Percentiles rank a stretch among this genome's conserved stretches.
Evolutionary conservation across 1,140 invertebrate genomes (phyloP).

Genomic region (Eueides isabella): DNA sequence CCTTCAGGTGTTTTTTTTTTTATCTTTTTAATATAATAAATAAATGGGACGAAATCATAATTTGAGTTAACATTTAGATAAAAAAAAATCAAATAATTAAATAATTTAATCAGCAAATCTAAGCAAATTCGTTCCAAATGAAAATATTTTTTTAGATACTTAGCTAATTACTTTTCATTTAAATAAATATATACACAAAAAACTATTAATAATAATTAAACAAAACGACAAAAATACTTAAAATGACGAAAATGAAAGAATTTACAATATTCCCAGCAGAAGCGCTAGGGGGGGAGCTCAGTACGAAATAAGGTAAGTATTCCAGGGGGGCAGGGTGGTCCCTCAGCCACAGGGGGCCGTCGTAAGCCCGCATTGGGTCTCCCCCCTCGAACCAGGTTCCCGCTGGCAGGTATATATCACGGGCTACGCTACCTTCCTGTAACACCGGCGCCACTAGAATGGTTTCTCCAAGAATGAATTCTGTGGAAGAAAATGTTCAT

Average conservation of each 20-base stretch:
- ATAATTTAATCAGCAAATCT: too few relatives aligned
- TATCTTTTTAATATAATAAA: too few relatives aligned
- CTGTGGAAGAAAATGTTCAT: constrained; percentile 69
- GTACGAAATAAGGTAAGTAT: constrained; percentile 85
- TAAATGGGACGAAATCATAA: too few relatives aligned
- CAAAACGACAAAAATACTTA: not conserved
- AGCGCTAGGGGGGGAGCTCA: not conserved
- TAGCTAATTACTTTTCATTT: too few relatives aligned
- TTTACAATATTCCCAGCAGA: not conserved
- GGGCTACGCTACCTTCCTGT: constrained; percentile 83
- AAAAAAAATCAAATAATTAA: too few relatives aligned
- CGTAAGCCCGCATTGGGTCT: constrained; percentile 65
- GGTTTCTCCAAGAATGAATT: constrained; percentile 91
- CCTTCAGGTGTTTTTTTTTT: too few relatives aligned
- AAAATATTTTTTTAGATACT: too few relatives aligned
- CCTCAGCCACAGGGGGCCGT: constrained; percentile 86
- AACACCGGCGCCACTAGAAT: constrained; percentile 94
- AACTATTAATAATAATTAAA: constrained; percentile 10
- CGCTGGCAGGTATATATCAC: constrained; percentile 90
- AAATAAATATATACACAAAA: not conserved
- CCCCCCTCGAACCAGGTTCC: constrained; percentile 86
- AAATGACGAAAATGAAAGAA: not conserved
- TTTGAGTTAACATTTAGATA: too few relatives aligned
- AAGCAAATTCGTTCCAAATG: too few relatives aligned
- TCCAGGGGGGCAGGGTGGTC: constrained; percentile 87